These are phyloP conservation scores for Axis porcinus DNA, from an alignment of 2,113 vertebrate genomes.

Conservation along the genomic window DNA sequence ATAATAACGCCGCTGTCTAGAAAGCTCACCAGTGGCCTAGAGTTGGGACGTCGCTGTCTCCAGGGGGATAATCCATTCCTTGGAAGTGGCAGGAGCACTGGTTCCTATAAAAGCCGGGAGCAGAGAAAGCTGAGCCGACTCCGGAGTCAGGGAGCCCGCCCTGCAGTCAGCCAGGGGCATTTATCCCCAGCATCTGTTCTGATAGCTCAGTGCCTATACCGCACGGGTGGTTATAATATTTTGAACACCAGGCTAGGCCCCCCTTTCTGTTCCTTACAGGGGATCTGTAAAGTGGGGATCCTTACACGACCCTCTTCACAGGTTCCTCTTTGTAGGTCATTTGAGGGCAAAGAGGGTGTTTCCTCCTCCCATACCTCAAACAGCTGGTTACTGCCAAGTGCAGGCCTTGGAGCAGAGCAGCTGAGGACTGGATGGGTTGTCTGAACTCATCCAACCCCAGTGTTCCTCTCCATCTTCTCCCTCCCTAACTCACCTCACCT, in stretches of 20 bases:
- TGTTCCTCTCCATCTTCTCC: neutral
- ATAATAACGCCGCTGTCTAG: neutral
- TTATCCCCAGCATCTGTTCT: neutral
- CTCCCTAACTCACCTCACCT: neutral
- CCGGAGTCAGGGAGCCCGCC: no score
- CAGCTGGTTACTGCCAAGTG: neutral
- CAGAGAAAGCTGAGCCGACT: neutral
- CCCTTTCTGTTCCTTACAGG: neutral
- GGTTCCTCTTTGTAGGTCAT: neutral
- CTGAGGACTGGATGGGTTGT: no score
- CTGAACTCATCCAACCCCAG: neutral
- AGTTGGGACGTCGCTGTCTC: conserved; percentile 91
- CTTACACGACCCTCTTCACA: neutral
- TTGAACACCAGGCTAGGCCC: neutral
- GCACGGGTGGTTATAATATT: neutral
- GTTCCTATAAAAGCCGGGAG: conserved; percentile 78
- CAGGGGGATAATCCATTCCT: conserved; percentile 91
- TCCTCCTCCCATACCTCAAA: neutral
- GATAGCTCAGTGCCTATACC: accelerated
- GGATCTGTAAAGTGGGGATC: neutral
- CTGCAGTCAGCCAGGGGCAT: neutral
- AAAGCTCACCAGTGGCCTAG: conserved; percentile 93
- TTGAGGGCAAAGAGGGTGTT: neutral
- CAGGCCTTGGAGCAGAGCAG: neutral
- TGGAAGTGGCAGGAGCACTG: conserved; percentile 94